Base-by-base conservation (phyloP, 2,797 vertebrate genomes). In the Sarcophilus harrisii region DNA sequence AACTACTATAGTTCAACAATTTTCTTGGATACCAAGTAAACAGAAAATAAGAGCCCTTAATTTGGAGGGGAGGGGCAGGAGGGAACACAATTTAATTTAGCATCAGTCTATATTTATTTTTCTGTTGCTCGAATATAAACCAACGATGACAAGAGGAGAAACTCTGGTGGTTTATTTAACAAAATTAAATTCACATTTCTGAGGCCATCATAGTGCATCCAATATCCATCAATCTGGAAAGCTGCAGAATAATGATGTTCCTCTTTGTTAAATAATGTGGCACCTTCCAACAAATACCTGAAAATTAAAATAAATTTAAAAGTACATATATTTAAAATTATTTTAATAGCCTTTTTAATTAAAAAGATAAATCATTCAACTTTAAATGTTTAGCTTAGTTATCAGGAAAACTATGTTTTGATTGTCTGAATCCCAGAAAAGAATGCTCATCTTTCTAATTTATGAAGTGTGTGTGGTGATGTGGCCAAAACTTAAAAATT, bases 241-340 rank as follows among this genome's bases (percentile, higher is more conserved):
- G 99, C 99, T 58, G 99, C 99, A 3, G 99, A 99, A 97, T 99
- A 99, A 98, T 99, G 99, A 98, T 99, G 99, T 96, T 99, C 99
- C 94, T 99, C 99, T 97, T 99, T 99, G 98, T 99, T 99, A 98
- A 99, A 99, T 95, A 99, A 99, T 8, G 99, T 99, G 98, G 99
- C 99, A 52, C 99, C 99, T 98, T 99, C 99, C 96, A 99, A 98
- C 92, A 99, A 98, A 97, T 99, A 99, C 98, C 99, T 99, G 98
- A 32, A 97, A 96, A 96, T 91, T 92, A 91, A 92, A 10, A 92
- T 14, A 95, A 94, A 97, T 29, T 87, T 90, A 59, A 94, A 93
- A 91, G 57, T 91, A 4, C 24, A 81, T 38, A 1, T 21, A 57
- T 55, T 87, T 87, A 93, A 92, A 94, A 93, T 73, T 60, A 45